phyloP scores from a whole-genome alignment of 2,888 invertebrate genomes.

The Iselma pallidipennis region DNA sequence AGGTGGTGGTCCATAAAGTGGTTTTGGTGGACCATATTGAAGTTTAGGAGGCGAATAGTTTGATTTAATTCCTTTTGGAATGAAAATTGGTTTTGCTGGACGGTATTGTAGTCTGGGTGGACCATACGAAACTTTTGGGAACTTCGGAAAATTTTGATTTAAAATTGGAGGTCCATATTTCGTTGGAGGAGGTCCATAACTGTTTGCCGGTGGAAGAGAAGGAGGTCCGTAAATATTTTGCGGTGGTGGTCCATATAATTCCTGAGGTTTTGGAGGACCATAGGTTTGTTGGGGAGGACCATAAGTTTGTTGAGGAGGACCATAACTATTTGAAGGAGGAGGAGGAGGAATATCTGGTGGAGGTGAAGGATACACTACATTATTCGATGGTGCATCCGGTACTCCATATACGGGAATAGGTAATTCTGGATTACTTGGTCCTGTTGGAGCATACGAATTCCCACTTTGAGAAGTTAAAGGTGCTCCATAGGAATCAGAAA shows the following conservation, averaged over 20 bases:
- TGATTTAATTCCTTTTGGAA: slow-evolving; percentile 45
- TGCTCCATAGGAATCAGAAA: slow-evolving; percentile 59
- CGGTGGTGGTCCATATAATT: slow-evolving; percentile 1
- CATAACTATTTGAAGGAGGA: slow-evolving; percentile 25
- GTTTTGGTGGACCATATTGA: slow-evolving; percentile 41
- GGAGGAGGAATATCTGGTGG: slow-evolving; percentile 57
- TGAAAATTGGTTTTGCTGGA: slow-evolving; percentile 46
- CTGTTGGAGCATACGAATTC: slow-evolving; percentile 48
- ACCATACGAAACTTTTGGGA: slow-evolving; percentile 54
- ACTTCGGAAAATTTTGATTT: slow-evolving; percentile 42
- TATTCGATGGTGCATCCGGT: slow-evolving; percentile 57
- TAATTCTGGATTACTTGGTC: slow-evolving; percentile 55
- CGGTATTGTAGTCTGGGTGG: slow-evolving; percentile 49
- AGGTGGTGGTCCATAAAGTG: slow-evolving; percentile 33
- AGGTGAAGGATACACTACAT: slow-evolving; percentile 56
- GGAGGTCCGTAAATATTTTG: slow-evolving; percentile 16
- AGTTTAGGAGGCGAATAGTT: slow-evolving; percentile 53
- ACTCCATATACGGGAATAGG: slow-evolving; percentile 65
- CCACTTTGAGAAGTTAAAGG: slow-evolving; percentile 60
- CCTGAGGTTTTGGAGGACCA: slow-evolving; percentile 17
- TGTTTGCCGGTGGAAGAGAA: neutral
- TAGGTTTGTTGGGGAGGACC: slow-evolving; percentile 30
- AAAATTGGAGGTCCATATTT: slow-evolving; percentile 34
- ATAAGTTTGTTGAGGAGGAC: slow-evolving; percentile 21
- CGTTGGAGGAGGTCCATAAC: slow-evolving; percentile 8